Evolutionary conservation across 2,113 vertebrate species (phyloP), one percentile per base, ranked within the genome.

Genomic region (Ameiurus melas): DNA sequence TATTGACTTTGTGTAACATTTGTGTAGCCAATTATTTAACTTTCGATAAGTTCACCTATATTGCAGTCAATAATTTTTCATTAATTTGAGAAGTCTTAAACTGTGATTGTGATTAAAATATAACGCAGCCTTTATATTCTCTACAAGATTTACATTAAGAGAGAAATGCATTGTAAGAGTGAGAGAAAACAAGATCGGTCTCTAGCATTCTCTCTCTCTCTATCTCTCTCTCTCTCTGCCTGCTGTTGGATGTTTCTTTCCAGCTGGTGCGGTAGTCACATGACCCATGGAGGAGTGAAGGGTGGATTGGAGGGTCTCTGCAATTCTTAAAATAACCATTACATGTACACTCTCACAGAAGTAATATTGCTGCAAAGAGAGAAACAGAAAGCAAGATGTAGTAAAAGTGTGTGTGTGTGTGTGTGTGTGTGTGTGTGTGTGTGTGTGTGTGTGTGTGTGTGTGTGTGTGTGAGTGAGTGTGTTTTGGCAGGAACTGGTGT

Each of bases 221-320:
- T 78, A 47, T 81, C 55, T 81, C 83, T 78, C 84, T 79, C 84
- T 78, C 84, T 81, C n/a, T 89, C 10, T 82, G 86, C 77, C 79
- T 91, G 80, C 85, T 84, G 81, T 86, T 86, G 89, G 89, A 86
- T 93, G 86, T 91, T 92, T 93, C 91, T 92, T 95, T 94, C 93
- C 94, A 95, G 93, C 94, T 95, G 95, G 92, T 87, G 88, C 64
- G 91, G 90, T 89, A 93, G 92, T 95, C 95, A 95, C 94, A 92
- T 95, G 94, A 95, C 93, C 94, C 20, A 89, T 82, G 87, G 90
- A 92, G 93, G 93, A 92, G 91, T 92, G 84, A 91, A 90, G 85
- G 85, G 89, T 80, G 90, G 64, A 58, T 64, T 22, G 75, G 73
- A 86, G 86, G 80, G 88, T 85, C 83, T 64, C 58, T 68, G 75